These are phyloP conservation scores for Helarctos malayanus DNA, from an alignment of 2,797 vertebrate genomes.

Conservation along the genomic window DNA sequence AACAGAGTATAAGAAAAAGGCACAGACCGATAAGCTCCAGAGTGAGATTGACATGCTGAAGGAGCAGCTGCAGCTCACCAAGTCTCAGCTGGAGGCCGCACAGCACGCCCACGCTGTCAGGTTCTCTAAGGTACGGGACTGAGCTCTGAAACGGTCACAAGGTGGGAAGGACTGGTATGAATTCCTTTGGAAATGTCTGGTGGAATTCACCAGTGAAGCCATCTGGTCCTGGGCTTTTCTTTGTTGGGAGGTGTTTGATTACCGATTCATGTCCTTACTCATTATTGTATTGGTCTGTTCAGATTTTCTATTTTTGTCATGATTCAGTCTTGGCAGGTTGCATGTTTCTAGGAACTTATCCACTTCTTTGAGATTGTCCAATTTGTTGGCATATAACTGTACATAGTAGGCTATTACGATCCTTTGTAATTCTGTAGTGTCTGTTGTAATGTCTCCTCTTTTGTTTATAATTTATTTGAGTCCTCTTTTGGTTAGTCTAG, in stretches of 20 bases:
- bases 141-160: fast-evolving
- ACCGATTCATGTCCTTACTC: background rate
- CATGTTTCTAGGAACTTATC: background rate
- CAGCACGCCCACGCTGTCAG: conserved; percentile 90
- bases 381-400: background rate
- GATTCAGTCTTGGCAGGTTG: background rate
- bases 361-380: background rate
- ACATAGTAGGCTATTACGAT: background rate
- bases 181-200: background rate
- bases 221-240: background rate
- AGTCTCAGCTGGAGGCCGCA: conserved; percentile 91
- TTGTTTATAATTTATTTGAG: background rate
- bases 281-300: background rate
- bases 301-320: background rate
- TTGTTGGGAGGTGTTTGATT: background rate
- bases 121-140: conserved; percentile 90
- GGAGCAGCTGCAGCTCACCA: conserved; percentile 92
- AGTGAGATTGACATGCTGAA: conserved; percentile 93
- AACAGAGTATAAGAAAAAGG: conserved; percentile 92
- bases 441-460: background rate
- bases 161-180: background rate
- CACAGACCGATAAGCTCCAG: conserved; percentile 91
- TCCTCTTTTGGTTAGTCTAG: background rate
- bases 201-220: background rate
- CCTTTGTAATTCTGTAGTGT: background rate